Percentiles rank a stretch among this genome's conserved stretches.
phyloP scores from a whole-genome alignment of 2,113 vertebrate species.

The Galbula dea region DNA sequence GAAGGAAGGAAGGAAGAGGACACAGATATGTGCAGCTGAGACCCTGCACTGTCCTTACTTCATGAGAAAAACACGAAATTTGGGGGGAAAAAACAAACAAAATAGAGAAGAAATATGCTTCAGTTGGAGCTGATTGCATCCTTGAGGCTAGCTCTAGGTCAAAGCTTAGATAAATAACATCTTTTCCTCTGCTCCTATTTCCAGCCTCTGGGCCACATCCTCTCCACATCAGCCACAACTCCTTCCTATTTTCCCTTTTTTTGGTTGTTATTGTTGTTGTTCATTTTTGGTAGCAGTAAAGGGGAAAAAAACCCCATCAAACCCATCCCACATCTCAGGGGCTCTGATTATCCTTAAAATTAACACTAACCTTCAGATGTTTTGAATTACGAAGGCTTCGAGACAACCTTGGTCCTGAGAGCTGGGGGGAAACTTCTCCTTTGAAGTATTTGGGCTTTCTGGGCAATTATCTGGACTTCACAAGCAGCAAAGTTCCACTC shows the following conservation, averaged over 20 bases:
- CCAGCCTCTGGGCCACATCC: constrained; percentile 28
- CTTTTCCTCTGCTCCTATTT: constrained; percentile 33
- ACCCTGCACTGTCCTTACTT: not conserved
- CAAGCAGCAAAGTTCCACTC: constrained; percentile 12
- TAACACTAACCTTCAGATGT: constrained; percentile 12
- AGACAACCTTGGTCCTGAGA: not conserved
- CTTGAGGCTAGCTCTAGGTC: constrained; percentile 50
- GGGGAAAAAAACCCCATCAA: too few relatives aligned
- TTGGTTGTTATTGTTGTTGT: not conserved
- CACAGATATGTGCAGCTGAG: not conserved
- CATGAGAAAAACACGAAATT: constrained; percentile 60
- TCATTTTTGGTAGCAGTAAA: not conserved
- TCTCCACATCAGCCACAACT: not conserved
- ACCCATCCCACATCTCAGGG: too few relatives aligned
- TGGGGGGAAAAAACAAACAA: not conserved
- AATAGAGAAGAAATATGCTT: not conserved
- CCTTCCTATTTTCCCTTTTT: not conserved
- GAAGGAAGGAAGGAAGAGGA: not conserved
- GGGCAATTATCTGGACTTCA: not conserved
- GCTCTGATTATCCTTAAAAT: not conserved
- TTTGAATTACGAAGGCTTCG: constrained; percentile 40
- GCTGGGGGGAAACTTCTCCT: constrained; percentile 22
- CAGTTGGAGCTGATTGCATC: constrained; percentile 34
- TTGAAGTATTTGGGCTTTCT: not conserved
- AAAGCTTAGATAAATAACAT: constrained; percentile 59